phyloP scores from a whole-genome alignment of 2,113 vertebrate species.

The Boulengeromyrus knoepffleri region DNA sequence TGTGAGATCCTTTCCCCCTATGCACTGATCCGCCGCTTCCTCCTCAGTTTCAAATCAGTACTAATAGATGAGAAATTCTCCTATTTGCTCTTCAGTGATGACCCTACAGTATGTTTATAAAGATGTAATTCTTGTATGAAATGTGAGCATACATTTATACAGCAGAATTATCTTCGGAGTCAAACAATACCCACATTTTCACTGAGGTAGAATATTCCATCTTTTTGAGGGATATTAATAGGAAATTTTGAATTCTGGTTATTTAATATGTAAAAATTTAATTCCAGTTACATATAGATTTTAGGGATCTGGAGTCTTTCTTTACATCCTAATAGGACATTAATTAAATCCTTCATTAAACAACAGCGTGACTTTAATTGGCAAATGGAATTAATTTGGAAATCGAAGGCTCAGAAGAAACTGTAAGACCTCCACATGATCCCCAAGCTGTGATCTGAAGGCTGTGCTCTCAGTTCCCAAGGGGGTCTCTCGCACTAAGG shows the following conservation, averaged over 20 bases:
- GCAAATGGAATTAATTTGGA: not conserved
- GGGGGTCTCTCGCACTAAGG: not conserved
- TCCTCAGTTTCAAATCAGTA: not conserved
- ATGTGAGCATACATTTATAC: not conserved
- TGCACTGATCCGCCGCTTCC: not conserved
- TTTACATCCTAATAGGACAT: not conserved
- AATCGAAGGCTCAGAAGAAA: not conserved
- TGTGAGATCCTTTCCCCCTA: not conserved
- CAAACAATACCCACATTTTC: not conserved
- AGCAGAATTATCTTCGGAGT: not conserved
- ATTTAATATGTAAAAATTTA: not conserved
- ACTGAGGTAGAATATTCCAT: not conserved
- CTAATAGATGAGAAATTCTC: not conserved
- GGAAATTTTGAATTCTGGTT: not conserved
- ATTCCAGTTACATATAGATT: not conserved
- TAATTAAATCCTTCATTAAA: not conserved
- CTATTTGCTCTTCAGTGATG: not conserved
- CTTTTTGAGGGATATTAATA: not conserved
- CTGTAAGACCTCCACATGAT: not conserved
- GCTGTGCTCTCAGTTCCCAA: not conserved
- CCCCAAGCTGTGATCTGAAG: not conserved
- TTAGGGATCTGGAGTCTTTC: not conserved
- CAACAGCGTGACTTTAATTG: not conserved
- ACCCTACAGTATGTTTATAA: not conserved
- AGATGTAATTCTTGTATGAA: not conserved